Evolutionary conservation across 2,797 vertebrate species (phyloP).

Genomic region (Hyperoplus immaculatus): DNA sequence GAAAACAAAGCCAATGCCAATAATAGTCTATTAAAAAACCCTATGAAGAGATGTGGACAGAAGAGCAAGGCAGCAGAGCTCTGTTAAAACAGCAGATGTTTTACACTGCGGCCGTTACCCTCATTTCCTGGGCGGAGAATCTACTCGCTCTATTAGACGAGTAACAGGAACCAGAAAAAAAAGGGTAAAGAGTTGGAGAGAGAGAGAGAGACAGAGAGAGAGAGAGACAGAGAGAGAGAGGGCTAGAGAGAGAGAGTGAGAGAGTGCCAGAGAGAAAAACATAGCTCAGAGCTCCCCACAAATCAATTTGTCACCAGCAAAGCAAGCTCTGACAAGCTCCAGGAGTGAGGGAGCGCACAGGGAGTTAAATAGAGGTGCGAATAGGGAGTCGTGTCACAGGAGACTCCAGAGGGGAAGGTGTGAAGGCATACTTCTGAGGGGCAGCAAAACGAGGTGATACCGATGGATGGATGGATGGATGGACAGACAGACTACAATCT

Average conservation of each 20-base stretch:
- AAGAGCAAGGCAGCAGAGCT: slow-evolving; percentile 65
- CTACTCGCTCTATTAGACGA: slow-evolving; percentile 79
- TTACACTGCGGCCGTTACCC: slow-evolving; percentile 83
- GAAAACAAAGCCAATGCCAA: no score
- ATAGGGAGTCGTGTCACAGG: slow-evolving; percentile 54
- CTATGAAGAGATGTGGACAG: slow-evolving; percentile 48
- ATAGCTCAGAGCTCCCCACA: slow-evolving; percentile 74
- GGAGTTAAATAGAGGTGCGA: slow-evolving; percentile 64
- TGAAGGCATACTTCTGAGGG: slow-evolving; percentile 50
- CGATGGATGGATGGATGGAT: slow-evolving; percentile 68
- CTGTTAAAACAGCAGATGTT: slow-evolving; percentile 82
- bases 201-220: slow-evolving; percentile 50
- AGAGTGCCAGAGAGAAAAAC: slow-evolving; percentile 52
- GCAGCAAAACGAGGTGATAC: slow-evolving; percentile 56
- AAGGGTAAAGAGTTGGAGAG: slow-evolving; percentile 36
- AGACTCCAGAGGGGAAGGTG: slow-evolving; percentile 59
- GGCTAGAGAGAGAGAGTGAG: slow-evolving; percentile 68
- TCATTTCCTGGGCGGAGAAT: slow-evolving; percentile 90
- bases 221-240: slow-evolving; percentile 54
- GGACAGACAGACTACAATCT: slow-evolving; percentile 52
- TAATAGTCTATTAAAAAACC: no score
- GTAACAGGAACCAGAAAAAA: slow-evolving; percentile 84
- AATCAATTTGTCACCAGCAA: slow-evolving; percentile 85
- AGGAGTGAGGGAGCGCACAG: slow-evolving; percentile 49
- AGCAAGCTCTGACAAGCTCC: slow-evolving; percentile 83